Evolutionary conservation across 1,140 invertebrate species (phyloP), one percentile per base, ranked within the genome.

Genomic region (Anoplolepis gracilipes): DNA sequence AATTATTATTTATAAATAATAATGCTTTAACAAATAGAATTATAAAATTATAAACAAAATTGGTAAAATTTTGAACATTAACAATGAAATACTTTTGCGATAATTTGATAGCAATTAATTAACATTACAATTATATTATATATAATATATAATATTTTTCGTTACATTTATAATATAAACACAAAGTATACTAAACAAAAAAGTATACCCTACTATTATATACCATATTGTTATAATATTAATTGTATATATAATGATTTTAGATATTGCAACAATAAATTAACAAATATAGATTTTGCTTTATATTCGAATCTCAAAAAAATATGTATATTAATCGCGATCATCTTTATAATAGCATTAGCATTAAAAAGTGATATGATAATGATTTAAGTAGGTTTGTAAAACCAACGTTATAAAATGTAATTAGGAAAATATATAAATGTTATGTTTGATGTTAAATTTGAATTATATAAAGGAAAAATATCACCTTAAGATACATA

Each of bases 401-500:
- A 46, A 61, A 39, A 25, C 6, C 6, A 72, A n/a, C 0, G 13
- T 73, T 46, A 62, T 70, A 64, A 46, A 70, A 76, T 85, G 19
- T 16, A 57, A 33, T 57, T 87, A 69, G 70, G 64, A 30, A 84
- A 84, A 87, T 86, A 86, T 86, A 75, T 39, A 33, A 49, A 30
- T 85, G 49, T 85, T 75, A 77, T 70, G 10, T 69, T 36, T 85
- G 67, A 77, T 70, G 10, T 69, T 36, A 62, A 85, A 78, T 78
- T 61, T 36, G 19, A 1, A 49, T 49, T 49, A 49, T 1, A 49
- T 8, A 16, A 46, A 46, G n/a, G 11, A 42, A 49, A 49, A 49
- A 49, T 16, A 49, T 16, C 4, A 2, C 28, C 25, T 75, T 82
- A 46, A 69, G 28, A 53, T 57, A 46, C 53, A 25, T 33, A 49